A percentile compares a stretch with the other conserved stretches of the same genome.
phyloP scores from a whole-genome alignment of 2,797 vertebrate genomes.

The Propithecus perrieri region DNA sequence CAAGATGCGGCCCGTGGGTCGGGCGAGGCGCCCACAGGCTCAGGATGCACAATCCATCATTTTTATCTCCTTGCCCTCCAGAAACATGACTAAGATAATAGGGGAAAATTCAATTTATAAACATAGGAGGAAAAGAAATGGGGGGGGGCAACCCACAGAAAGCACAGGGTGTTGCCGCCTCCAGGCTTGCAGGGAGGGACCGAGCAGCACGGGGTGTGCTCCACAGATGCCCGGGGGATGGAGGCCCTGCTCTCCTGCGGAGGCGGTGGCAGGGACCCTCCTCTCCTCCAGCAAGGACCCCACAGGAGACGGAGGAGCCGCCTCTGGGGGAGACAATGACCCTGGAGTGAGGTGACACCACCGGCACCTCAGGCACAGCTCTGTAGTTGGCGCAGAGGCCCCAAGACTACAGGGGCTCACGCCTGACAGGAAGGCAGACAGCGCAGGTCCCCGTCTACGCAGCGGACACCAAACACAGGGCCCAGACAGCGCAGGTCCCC shows the following conservation, averaged over 20 bases:
- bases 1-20: fast-evolving
- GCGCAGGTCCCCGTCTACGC: too few relatives aligned
- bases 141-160: neutral
- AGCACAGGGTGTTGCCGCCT: too few relatives aligned
- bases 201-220: neutral
- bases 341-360: neutral
- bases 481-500: neutral
- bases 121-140: neutral
- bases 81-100: neutral
- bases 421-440: too few relatives aligned
- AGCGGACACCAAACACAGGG: neutral
- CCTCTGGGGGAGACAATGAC: neutral
- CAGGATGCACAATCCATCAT: too few relatives aligned
- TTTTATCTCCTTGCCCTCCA: neutral
- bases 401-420: neutral
- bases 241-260: neutral
- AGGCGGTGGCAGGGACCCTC: neutral
- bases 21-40: too few relatives aligned
- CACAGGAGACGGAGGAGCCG: neutral
- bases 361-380: neutral
- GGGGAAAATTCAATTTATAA: neutral
- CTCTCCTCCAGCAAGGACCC: neutral
- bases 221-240: neutral
- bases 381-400: neutral
- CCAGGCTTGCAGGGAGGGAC: neutral